A percentile compares a stretch with the other conserved stretches of the same genome.
Evolutionary conservation across 2,797 vertebrate species (phyloP).

Genomic region (Iguana delicatissima): DNA sequence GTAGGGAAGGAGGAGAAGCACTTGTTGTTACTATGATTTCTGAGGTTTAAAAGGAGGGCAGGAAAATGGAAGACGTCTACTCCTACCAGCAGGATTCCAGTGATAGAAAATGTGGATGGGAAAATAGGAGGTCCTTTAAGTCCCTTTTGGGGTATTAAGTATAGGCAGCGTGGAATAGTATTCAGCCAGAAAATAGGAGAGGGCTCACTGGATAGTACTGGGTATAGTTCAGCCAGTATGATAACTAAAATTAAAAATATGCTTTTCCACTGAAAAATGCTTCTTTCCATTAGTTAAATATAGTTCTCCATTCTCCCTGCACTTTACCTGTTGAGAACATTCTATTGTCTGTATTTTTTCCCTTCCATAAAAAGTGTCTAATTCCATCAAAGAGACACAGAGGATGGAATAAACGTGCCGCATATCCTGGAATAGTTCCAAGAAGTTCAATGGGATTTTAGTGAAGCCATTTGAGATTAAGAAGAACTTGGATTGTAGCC

Average conservation of each 20-base stretch:
- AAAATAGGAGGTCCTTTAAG: no score
- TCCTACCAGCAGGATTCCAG: no score
- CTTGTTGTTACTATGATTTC: no score
- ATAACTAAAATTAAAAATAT: neutral
- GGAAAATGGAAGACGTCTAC: no score
- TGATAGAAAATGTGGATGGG: no score
- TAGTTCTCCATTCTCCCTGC: neutral
- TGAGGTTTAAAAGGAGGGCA: no score
- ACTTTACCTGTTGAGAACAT: neutral
- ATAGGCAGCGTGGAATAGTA: no score
- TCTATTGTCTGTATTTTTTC: neutral
- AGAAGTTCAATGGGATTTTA: neutral
- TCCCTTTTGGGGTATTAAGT: no score
- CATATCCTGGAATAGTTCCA: constrained; percentile 1
- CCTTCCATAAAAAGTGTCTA: neutral
- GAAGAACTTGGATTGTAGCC: neutral
- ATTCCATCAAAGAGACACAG: neutral
- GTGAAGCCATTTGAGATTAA: constrained; percentile 20
- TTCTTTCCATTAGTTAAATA: neutral
- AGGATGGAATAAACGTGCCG: neutral
- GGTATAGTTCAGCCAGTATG: no score
- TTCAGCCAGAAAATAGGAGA: neutral
- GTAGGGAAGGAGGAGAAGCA: no score
- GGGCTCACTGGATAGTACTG: neutral
- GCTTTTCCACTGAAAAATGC: neutral